Percentiles rank a stretch among this genome's conserved stretches.
Evolutionary conservation across 2,797 vertebrate species (phyloP).

Genomic region (Chiloscyllium punctatum): DNA sequence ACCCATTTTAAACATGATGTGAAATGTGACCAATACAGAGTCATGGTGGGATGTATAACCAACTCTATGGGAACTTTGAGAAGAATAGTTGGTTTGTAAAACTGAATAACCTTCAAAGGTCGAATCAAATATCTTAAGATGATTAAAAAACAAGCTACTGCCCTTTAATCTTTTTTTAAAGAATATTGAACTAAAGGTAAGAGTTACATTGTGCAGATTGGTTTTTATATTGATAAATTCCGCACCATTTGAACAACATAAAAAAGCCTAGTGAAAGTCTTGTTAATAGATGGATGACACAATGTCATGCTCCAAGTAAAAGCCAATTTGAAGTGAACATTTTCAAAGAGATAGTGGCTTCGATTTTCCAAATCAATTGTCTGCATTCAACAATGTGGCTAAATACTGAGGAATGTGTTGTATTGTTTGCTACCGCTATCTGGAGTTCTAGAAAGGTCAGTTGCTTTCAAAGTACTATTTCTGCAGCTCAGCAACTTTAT

Average conservation of each 20-base stretch:
- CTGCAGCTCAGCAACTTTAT: not conserved
- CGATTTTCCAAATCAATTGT: constrained; percentile 18
- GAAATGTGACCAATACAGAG: no score
- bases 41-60: no score
- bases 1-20: not conserved
- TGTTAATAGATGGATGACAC: constrained; percentile 22
- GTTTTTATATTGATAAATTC: not conserved
- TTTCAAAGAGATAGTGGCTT: not conserved
- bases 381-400: not conserved
- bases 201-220: not conserved
- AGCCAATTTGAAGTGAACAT: not conserved
- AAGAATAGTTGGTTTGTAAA: no score
- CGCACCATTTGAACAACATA: not conserved
- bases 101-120: no score
- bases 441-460: constrained; percentile 2
- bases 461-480: not conserved
- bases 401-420: not conserved
- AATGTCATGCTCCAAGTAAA: not conserved
- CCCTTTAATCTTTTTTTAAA: not conserved
- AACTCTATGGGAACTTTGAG: no score
- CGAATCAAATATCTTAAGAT: no score
- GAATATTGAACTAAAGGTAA: not conserved
- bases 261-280: not conserved
- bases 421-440: not conserved
- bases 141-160: not conserved